Base-by-base conservation (phyloP, 2,888 invertebrate species). In the Choristoneura rosaceana region DNA sequence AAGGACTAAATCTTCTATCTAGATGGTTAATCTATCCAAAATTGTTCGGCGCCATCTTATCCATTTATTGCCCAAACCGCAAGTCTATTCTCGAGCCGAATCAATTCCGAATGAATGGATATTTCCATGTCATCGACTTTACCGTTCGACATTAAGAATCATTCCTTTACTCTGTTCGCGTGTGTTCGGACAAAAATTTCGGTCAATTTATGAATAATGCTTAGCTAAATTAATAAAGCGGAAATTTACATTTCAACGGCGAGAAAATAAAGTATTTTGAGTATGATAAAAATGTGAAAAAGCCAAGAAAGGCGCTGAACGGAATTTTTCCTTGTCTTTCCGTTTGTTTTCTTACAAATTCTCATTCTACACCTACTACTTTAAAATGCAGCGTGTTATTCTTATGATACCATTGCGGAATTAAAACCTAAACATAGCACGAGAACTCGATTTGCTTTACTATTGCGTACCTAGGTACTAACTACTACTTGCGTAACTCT, bases 51-150 rank as follows among this genome's bases (percentile, higher is more conserved):
- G 66, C 61, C 74, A 76, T 74, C 74, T 75, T 74, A 74, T 74
- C 79, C 76, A 81, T 82, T 81, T 80, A 80, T 81, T 79, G 79
- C 88, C 86, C 84, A 81, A 50, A 84, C 64, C 67, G 58, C 74
- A 65, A 69, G 74, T 75, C 73, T 62, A 82, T 87, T 89, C 84
- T 85, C 79, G 81, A 81, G 81, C 81, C 81, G 81, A 87, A 90
- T 89, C 84, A 82, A 81, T 90, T 91, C 90, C 90, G 81, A 82
- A 66, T 75, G 86, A 86, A 84, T 83, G 85, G 83, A 64, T 87
- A 87, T 90, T 93, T 92, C 90, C 90, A 86, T 86, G 82, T 89
- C 90, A 88, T 81, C 83, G 86, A 77, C 74, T 86, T 85, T 84
- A 84, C 80, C 83, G 80, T 82, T 83, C 84, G 80, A 83, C 82